Base-by-base conservation (phyloP, 2,113 vertebrate genomes). In the Petromus typicus region DNA sequence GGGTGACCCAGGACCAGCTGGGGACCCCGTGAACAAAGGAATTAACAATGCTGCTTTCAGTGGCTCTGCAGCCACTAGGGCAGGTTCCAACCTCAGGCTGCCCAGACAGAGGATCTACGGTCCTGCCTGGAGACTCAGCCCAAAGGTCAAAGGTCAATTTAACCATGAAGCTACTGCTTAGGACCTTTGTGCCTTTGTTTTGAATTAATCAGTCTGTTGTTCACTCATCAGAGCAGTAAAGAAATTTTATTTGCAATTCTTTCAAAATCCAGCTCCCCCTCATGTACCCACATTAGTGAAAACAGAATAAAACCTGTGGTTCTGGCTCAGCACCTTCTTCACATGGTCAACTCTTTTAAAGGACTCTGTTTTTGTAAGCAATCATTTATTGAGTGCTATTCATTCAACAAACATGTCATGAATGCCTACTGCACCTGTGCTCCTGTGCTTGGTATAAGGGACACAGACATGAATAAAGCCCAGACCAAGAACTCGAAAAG, bases 351-450 rank as follows among this genome's bases (percentile, higher is more conserved):
- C 90, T 3, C 80, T 86, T 96, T 95, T 81, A 73, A 96, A 96
- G 75, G 51, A 32, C 4, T 92, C 37, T 7, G 84, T 56, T 43
- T 48, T 84, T 45, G 57, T 80, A 59, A 90, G 89, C 75, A 94
- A 95, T 86, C 95, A 86, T 91, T 97, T 96, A 94, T 94, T 91
- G 94, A 96, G 91, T 81, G 89, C 93, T 96, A 97, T 90, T 96
- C 97, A 96, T 88, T 97, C 95, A 96, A 94, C 95, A 96, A 96
- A 95, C 95, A 91, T 75, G 57, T 63, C 81, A 67, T 5, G 34
- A 88, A 81, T 59, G 54, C 71, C 64, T 82, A 66, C 67, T 78
- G 69, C 12, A 3, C 23, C 54, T 56, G 57, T 56, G 78, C 75
- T 57, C 79, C 76, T 59, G 10, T 48, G 22, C 59, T 92, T 43